Evolutionary conservation across 2,797 vertebrate species (phyloP).

Genomic region (Falco biarmicus): DNA sequence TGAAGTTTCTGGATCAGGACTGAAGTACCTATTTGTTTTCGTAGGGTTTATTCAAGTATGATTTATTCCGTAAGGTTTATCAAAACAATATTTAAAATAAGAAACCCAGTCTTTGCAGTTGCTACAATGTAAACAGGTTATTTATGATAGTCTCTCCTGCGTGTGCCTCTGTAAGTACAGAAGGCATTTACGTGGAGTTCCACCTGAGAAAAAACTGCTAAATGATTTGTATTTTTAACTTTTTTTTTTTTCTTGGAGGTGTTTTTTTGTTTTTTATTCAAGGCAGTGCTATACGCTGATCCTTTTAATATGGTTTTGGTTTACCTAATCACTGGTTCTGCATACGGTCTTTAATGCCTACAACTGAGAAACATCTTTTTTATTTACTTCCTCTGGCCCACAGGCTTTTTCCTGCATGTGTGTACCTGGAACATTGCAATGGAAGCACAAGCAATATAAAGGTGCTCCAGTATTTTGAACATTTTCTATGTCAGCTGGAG

Average conservation of each 20-base stretch:
- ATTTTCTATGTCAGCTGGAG: background rate
- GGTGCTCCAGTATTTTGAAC: background rate
- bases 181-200: background rate
- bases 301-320: background rate
- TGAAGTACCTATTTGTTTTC: background rate
- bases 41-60: background rate
- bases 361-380: background rate
- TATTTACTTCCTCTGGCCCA: background rate
- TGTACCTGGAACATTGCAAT: background rate
- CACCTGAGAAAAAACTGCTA: background rate
- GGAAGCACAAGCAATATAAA: background rate
- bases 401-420: background rate
- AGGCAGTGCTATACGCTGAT: background rate
- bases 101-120: background rate
- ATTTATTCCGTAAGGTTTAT: background rate
- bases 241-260: background rate
- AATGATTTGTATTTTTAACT: background rate
- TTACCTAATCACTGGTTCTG: background rate
- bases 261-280: constrained; percentile 8
- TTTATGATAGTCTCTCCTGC: background rate
- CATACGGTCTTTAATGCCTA: background rate
- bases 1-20: background rate
- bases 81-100: constrained; percentile 7
- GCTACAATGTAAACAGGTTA: background rate
- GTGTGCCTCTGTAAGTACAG: background rate